Percentiles rank a stretch among this genome's conserved stretches.
Evolutionary conservation across 1,140 invertebrate species (phyloP).

Genomic region (Pararge aegeria): DNA sequence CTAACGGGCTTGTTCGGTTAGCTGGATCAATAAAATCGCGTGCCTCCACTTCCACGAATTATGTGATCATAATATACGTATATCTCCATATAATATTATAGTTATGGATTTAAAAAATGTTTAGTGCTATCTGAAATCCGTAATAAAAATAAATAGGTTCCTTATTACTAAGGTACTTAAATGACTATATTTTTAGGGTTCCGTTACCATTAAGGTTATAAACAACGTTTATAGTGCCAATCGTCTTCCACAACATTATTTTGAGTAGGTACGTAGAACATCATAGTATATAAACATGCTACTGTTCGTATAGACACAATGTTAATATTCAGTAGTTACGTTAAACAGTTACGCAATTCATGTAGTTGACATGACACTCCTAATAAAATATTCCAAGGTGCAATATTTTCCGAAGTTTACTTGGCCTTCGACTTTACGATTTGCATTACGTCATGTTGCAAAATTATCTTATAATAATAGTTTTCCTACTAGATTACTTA

Average conservation of each 20-base stretch:
- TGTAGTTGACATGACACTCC: conserved; percentile 23
- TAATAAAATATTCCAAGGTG: conserved; percentile 45
- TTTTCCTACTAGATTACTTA: background rate
- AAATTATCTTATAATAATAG: background rate
- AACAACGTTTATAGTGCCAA: too few relatives aligned
- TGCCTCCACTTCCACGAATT: background rate
- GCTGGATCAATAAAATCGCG: background rate
- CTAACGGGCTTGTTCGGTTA: background rate
- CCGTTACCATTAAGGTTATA: too few relatives aligned
- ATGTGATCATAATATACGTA: background rate
- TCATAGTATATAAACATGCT: conserved; percentile 1
- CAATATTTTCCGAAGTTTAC: conserved; percentile 51
- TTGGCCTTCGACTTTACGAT: conserved; percentile 42
- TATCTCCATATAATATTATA: too few relatives aligned
- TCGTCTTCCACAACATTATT: too few relatives aligned
- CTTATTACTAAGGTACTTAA: too few relatives aligned
- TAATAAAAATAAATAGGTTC: too few relatives aligned
- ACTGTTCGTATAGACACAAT: conserved; percentile 12
- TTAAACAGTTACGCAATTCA: conserved; percentile 33
- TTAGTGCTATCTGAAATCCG: too few relatives aligned
- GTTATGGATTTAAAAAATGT: too few relatives aligned
- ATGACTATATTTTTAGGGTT: too few relatives aligned
- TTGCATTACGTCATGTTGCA: conserved; percentile 19
- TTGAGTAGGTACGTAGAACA: too few relatives aligned
- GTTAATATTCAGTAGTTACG: conserved; percentile 27